Conservation (phyloP, 2,888 invertebrate genomes). For the Stramonita haemastoma region DNA sequence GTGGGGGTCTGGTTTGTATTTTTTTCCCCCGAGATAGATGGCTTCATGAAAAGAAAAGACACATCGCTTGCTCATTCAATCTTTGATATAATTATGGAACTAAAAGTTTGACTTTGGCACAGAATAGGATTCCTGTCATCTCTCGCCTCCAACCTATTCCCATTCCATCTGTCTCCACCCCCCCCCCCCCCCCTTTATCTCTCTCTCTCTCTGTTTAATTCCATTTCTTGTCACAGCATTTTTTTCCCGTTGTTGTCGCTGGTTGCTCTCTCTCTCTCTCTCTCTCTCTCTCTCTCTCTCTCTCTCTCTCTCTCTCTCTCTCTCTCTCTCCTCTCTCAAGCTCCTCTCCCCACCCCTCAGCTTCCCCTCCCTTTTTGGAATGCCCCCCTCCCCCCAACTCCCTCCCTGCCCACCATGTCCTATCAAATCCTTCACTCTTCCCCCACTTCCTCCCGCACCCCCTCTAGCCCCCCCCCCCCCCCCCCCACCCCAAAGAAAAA, state of each 20-base stretch:
- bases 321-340: neutral
- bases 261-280: constrained; percentile 20
- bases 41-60: too few species aligned
- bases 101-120: too few species aligned
- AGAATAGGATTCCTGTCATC: too few species aligned
- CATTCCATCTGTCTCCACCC: neutral
- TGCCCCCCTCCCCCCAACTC: neutral
- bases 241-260: too few species aligned
- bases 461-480: neutral
- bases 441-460: neutral
- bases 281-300: constrained; percentile 30
- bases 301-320: constrained; percentile 25
- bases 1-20: too few species aligned
- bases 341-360: neutral
- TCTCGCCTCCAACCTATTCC: neutral
- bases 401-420: neutral
- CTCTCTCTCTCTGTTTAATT: constrained; percentile 9
- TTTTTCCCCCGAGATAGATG: too few species aligned
- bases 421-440: neutral
- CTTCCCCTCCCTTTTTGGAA: too few species aligned
- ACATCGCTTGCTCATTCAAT: too few species aligned
- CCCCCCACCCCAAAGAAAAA: neutral
- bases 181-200: constrained; percentile 2
- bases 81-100: too few species aligned
- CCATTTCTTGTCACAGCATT: too few species aligned